Base-by-base conservation (phyloP, 2,113 vertebrate genomes). In the Antechinus flavipes region DNA sequence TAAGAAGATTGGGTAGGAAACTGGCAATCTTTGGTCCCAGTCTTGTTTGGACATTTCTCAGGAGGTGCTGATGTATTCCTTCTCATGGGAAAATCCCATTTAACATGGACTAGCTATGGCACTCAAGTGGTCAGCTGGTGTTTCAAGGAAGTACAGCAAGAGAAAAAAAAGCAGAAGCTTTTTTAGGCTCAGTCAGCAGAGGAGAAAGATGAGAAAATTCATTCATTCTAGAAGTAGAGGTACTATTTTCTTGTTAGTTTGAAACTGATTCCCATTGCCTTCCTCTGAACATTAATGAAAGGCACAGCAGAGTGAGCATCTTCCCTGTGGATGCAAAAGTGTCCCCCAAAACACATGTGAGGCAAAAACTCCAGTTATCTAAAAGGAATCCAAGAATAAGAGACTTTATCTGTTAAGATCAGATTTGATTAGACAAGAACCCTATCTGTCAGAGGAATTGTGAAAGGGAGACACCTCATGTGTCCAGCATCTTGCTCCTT, bases 171-270 rank as follows among this genome's bases (percentile, higher is more conserved):
- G 10, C 89, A 25, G 26, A 93, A 91, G 46, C 22, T 90, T 53
- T 96, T n/a, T 47, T 9, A 90, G 90, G 49, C 93, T 46, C 16
- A 84, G 50, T 2, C 56, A 49, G 42, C 10, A 90, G 58, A 54
- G 50, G 84, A 96, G 47, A 26, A 92, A 90, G 54, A 92, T 92
- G 49, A 94, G 14, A 93, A 91, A 14, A 6, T 91, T 56, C 10
- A 54, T 52, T 95, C 94, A 95, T 89, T 76, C 23, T 35, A 56
- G 56, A 92, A 55, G 47, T 3, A 35, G 6, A 35, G 30, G 19
- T 50, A 52, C 50, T 2, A 1, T 46, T 94, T 56, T 35, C 49
- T 49, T 96, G n/a, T 42, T 23, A 5, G 46, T 56, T 91, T 30
- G 6, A n/a, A 84, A 46, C 26, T 95, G 27, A 5, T 6, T 91